phyloP scores from a whole-genome alignment of 35 echinoderm and acorn worm genomes.

The Acanthaster planci region DNA sequence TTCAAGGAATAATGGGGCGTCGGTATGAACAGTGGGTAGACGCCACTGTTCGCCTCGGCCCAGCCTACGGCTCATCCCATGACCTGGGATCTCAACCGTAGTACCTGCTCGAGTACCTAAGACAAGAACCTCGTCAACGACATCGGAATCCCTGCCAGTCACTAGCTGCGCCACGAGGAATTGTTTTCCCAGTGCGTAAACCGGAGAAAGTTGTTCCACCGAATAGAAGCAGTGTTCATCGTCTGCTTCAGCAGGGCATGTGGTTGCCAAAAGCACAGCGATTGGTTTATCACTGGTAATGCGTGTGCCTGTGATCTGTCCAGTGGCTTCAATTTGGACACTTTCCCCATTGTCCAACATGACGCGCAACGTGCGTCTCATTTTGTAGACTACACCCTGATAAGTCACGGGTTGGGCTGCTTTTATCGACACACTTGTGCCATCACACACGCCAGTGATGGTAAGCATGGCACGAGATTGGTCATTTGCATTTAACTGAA shows the following conservation, averaged over 20 bases:
- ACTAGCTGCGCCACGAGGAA: not conserved
- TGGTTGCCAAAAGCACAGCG: not conserved
- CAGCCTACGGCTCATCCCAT: not conserved
- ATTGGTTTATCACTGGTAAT: slow-evolving; percentile 5
- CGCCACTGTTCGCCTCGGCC: slow-evolving; percentile 1
- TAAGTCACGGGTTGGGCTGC: not conserved
- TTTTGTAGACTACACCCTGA: not conserved
- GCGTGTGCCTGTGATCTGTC: not conserved
- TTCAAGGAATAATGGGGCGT: not conserved
- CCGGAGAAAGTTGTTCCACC: slow-evolving; percentile 12
- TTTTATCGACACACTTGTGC: not conserved
- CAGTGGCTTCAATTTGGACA: not conserved
- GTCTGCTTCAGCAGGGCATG: not conserved
- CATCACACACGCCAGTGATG: not conserved
- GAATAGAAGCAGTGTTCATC: not conserved
- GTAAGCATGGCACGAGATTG: not conserved
- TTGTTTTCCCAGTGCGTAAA: not conserved
- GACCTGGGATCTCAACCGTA: not conserved
- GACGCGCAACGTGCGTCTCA: not conserved
- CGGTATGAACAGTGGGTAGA: not conserved
- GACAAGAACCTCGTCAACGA: not conserved
- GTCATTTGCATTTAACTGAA: not conserved
- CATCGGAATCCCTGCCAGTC: not conserved
- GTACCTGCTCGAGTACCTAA: not conserved
- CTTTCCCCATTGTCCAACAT: not conserved